Conservation (phyloP, 2,797 vertebrate species). For the Holocentrus rufus region DNA sequence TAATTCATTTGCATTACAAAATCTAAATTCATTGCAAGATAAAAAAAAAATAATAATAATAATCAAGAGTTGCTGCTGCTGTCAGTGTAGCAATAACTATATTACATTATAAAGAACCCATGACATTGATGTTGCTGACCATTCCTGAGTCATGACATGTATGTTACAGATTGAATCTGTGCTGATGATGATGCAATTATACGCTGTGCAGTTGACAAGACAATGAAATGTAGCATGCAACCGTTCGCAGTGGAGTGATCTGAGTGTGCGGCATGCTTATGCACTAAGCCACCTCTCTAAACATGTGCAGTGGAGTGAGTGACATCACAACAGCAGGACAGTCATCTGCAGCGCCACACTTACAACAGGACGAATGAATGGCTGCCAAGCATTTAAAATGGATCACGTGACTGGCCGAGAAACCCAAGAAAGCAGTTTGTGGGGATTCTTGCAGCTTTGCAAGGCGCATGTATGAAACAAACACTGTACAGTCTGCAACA, state of each 20-base stretch:
- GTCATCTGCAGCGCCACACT: not conserved
- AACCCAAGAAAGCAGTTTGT: not conserved
- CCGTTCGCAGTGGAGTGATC: constrained; percentile 3
- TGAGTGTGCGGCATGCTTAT: constrained; percentile 14
- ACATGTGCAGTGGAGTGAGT: constrained; percentile 4
- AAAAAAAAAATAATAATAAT: not conserved
- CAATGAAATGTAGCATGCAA: constrained; percentile 46
- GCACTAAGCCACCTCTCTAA: not conserved
- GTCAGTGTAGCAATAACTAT: not conserved
- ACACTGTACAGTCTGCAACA: not conserved
- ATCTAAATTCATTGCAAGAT: not conserved
- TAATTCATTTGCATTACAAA: not conserved
- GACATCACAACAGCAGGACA: not conserved
- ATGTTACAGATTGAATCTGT: not conserved
- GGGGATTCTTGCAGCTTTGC: not conserved
- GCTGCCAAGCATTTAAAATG: not conserved
- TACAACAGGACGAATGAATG: not conserved
- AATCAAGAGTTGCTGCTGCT: not conserved
- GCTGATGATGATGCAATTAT: not conserved
- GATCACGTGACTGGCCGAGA: not conserved
- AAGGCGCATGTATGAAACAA: constrained; percentile 11
- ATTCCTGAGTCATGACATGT: constrained; percentile 28
- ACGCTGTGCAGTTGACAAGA: constrained; percentile 15
- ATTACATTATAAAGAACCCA: constrained; percentile 29
- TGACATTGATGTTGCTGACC: constrained; percentile 34